Evolutionary conservation across 2,113 vertebrate species (phyloP).

Genomic region (Tachysurus fulvidraco): DNA sequence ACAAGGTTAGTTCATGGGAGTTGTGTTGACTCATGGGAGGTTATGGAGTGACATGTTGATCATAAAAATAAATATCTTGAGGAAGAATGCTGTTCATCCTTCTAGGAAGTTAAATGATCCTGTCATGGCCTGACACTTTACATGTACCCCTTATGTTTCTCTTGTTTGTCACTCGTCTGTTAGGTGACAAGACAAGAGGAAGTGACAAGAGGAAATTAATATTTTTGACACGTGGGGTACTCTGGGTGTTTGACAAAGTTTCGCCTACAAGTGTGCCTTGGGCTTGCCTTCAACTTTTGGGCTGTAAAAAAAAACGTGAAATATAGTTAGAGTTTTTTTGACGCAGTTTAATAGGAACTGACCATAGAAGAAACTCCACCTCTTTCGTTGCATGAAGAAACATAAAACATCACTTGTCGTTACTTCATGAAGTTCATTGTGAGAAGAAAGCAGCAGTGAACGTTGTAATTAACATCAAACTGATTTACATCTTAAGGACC

Average conservation of each 20-base stretch:
- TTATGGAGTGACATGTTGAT: not conserved
- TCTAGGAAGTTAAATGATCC: not conserved
- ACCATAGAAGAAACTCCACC: too few species aligned
- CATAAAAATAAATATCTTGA: not conserved
- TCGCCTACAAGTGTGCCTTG: too few species aligned
- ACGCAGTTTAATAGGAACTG: too few species aligned
- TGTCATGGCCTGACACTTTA: not conserved
- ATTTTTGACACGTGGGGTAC: not conserved
- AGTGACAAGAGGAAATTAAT: not conserved
- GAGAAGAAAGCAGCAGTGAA: not conserved
- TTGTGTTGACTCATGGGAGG: not conserved
- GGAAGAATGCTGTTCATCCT: not conserved
- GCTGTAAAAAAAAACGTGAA: too few species aligned
- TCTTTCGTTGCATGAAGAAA: too few species aligned
- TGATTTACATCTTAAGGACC: not conserved
- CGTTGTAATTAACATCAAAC: not conserved
- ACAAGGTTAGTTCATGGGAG: too few species aligned
- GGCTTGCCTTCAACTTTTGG: too few species aligned
- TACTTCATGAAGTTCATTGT: not conserved
- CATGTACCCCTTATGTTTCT: not conserved
- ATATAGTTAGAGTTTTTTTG: too few species aligned
- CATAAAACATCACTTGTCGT: too few species aligned
- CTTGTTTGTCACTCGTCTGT: not conserved
- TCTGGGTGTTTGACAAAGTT: not conserved
- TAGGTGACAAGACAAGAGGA: not conserved